A percentile compares a stretch with the other conserved stretches of the same genome.
These are phyloP conservation scores for Limnephilus auricula DNA, from an alignment of 2,888 invertebrate genomes.

Conservation along the genomic window DNA sequence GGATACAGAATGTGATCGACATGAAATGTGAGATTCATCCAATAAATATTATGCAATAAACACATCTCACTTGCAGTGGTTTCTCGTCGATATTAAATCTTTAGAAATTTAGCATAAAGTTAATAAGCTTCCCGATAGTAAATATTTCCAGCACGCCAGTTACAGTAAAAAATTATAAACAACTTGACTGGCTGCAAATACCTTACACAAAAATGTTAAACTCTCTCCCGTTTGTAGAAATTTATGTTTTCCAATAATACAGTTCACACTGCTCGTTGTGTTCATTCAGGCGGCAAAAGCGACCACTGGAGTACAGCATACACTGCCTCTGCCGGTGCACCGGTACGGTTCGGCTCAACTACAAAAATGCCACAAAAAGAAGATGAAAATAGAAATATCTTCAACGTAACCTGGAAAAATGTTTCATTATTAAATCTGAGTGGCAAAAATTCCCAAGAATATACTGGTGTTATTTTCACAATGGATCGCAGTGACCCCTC, in stretches of 20 bases:
- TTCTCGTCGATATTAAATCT: background rate
- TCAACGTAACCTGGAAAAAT: background rate
- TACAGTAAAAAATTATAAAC: background rate
- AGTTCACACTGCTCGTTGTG: slow-evolving; percentile 41
- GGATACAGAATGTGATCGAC: too few species aligned
- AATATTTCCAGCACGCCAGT: background rate
- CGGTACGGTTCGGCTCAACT: background rate
- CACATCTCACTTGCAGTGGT: background rate
- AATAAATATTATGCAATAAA: background rate
- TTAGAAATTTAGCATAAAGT: background rate
- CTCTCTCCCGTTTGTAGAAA: slow-evolving; percentile 49
- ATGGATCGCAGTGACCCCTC: background rate
- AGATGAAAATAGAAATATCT: background rate
- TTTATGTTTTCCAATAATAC: slow-evolving; percentile 59
- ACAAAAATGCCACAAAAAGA: background rate
- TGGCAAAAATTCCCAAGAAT: background rate
- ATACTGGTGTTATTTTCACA: background rate
- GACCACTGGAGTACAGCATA: background rate
- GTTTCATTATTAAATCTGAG: slow-evolving; percentile 2
- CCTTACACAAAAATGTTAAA: slow-evolving; percentile 54
- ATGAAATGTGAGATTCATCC: background rate
- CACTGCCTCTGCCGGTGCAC: background rate
- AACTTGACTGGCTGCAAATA: slow-evolving; percentile 22
- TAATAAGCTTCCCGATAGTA: background rate
- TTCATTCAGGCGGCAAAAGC: slow-evolving; percentile 17